Evolutionary conservation across 2,888 invertebrate species (phyloP), one percentile per base, ranked within the genome.

Genomic region (Agrochola lota): DNA sequence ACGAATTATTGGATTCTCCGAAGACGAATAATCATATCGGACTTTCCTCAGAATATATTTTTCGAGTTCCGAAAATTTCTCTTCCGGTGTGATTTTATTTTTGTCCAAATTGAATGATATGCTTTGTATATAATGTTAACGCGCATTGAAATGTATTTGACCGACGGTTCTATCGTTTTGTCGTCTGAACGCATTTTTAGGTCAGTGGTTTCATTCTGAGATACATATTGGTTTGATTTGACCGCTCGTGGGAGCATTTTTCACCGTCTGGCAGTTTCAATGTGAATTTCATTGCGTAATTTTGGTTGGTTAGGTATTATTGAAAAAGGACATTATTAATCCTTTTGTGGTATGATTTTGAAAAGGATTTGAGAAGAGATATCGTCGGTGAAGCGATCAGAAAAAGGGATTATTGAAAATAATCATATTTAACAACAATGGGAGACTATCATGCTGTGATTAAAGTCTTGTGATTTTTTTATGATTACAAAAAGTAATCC

Each of bases 1-100:
- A 95, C 94, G 94, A 95, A 95, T 95, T 95, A 95, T 95, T 95
- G 94, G 95, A 95, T 94, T 93, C 93, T 90, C 88, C 80, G 93
- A 93, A 92, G 92, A 90, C 92, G 92, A 90, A 92, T 92, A 91
- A 92, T 92, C 91, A 91, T 93, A 93, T 94, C 92, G 92, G 92
- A 94, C 92, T 91, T 92, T 91, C 87, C 83, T 87, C 88, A 86
- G 93, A 93, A 95, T 94, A 88, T 88, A 85, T 87, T 88, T 87
- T 88, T 88, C 77, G 66, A 83, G 80, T 69, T 49, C 73, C 81
- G n/a, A 84, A 87, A 82, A 72, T 86, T 86, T 84, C 71, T 74
- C 62, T 86, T 80, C 84, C 80, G 73, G 74, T 73, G 67, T 82
- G 83, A 90, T 92, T 91, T 91, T 90, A 91, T 91, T 91, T 92